phyloP scores from a whole-genome alignment of 2,888 invertebrate genomes.

The Sepiola atlantica region DNA sequence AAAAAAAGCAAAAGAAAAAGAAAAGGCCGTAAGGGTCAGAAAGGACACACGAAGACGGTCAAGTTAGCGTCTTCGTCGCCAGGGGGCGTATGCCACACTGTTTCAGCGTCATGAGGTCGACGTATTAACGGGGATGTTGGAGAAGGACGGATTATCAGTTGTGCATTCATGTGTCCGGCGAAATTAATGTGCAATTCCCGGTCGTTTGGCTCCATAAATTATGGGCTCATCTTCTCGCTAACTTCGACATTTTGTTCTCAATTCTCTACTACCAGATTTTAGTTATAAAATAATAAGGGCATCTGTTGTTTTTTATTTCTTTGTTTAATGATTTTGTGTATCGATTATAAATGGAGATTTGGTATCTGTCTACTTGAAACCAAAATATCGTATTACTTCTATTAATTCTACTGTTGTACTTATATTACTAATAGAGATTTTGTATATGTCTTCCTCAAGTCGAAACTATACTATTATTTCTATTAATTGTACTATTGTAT shows the following conservation, averaged over 20 bases:
- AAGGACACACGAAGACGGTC: constrained; percentile 11
- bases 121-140: background rate
- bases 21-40: background rate
- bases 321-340: no score
- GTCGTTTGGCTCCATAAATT: background rate
- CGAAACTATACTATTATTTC: no score
- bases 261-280: background rate
- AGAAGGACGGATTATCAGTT: background rate
- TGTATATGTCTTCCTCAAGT: no score
- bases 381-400: no score
- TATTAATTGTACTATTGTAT: no score
- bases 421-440: no score
- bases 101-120: background rate
- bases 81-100: background rate
- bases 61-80: background rate
- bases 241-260: background rate
- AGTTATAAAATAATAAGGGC: background rate
- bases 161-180: background rate
- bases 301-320: background rate
- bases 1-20: no score
- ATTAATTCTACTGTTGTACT: no score
- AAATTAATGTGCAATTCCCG: background rate
- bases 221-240: background rate
- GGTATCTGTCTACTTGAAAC: no score
- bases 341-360: no score